Evolutionary conservation across 2,113 vertebrate species (phyloP).

Genomic region (Rhea americana): DNA sequence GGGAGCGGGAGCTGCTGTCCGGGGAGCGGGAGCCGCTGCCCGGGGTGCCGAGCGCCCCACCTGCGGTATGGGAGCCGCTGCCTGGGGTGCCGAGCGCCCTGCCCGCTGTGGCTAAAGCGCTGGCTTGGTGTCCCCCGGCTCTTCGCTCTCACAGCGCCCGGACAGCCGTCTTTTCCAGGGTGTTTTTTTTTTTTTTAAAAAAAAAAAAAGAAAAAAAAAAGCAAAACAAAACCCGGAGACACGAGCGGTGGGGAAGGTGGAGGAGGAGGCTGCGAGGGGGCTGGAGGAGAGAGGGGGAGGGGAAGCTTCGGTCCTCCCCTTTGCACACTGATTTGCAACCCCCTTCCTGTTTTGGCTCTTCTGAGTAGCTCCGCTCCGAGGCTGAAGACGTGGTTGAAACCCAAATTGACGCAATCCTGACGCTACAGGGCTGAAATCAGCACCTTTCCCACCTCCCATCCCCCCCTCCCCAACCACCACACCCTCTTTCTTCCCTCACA

Average conservation of each 20-base stretch:
- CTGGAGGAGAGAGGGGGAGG: not conserved
- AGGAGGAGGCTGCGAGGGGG: not conserved
- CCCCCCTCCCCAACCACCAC: slow-evolving; percentile 7
- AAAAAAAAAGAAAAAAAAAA: not conserved
- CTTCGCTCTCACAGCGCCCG: not conserved
- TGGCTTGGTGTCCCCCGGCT: not conserved
- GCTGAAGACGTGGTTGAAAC: slow-evolving; percentile 78
- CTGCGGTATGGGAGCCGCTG: not conserved
- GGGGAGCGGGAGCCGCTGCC: slow-evolving; percentile 86
- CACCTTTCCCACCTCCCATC: slow-evolving; percentile 53
- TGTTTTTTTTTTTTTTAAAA: not conserved
- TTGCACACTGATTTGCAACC: slow-evolving; percentile 67
- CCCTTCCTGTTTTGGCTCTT: slow-evolving; percentile 74
- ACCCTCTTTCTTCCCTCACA: not conserved
- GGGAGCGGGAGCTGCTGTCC: slow-evolving; percentile 86
- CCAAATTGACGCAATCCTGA: slow-evolving; percentile 94
- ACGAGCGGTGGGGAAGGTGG: slow-evolving; percentile 16
- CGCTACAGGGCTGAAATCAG: slow-evolving; percentile 87
- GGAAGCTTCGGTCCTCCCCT: slow-evolving; percentile 56
- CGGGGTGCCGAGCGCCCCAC: slow-evolving; percentile 68
- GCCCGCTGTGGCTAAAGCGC: not conserved
- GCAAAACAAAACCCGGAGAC: not conserved
- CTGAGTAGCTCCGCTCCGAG: slow-evolving; percentile 72
- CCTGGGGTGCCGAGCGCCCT: slow-evolving; percentile 69
- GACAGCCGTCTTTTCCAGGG: not conserved